A percentile compares a stretch with the other conserved stretches of the same genome.
Evolutionary conservation across 2,113 vertebrate species (phyloP).

Genomic region (Myotis lucifugus): DNA sequence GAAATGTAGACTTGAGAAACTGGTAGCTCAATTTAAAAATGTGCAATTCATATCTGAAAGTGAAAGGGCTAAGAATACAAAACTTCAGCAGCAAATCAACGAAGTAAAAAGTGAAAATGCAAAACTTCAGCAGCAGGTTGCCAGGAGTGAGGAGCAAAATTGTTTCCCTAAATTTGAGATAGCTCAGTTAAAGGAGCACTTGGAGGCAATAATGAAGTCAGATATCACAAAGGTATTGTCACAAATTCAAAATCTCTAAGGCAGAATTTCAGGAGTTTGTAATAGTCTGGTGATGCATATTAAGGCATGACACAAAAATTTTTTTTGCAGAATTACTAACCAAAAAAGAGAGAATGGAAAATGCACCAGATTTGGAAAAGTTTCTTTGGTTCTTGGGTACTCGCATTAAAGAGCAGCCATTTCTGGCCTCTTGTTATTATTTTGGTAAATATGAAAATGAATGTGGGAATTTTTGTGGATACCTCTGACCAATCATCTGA

Average conservation of each 20-base stretch:
- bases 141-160: constrained; percentile 14
- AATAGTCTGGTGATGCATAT: neutral
- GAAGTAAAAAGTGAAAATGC: constrained; percentile 54
- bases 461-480: neutral
- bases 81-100: constrained; percentile 58
- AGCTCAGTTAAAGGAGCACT: constrained; percentile 24
- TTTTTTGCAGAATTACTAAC: constrained; percentile 50
- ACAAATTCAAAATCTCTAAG: neutral
- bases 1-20: constrained; percentile 49
- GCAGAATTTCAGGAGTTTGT: neutral
- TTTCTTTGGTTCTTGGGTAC: constrained; percentile 39
- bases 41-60: constrained; percentile 58
- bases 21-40: constrained; percentile 55
- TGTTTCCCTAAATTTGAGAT: neutral
- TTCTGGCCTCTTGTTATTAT: neutral
- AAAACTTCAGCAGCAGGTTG: constrained; percentile 54
- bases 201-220: neutral
- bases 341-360: constrained; percentile 27
- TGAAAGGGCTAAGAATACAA: constrained; percentile 52
- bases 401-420: neutral
- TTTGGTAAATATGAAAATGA: constrained; percentile 17
- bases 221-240: constrained; percentile 2
- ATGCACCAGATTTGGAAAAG: neutral
- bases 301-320: neutral
- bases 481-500: neutral